Base-by-base conservation (phyloP, 92 coral and sea anemone species). In the Epizoanthus stellaris region DNA sequence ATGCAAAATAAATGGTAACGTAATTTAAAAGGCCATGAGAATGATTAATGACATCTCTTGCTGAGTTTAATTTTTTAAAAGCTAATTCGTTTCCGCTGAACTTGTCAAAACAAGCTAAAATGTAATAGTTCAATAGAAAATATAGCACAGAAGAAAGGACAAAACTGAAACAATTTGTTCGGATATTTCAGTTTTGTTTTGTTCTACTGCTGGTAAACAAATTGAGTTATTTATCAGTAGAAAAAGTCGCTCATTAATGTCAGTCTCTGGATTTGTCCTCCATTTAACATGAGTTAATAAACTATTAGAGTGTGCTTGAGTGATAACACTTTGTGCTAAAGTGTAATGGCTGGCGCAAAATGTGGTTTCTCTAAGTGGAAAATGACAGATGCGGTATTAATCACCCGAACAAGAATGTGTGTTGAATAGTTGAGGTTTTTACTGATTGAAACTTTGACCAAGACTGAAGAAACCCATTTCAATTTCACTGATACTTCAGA, bases 331-430 rank as follows among this genome's bases (percentile, higher is more conserved):
- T 79, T 5, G 12, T 52, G 56, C 56, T 52, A 11, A 52, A 52
- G 56, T 52, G 10, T 52, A 40, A 42, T 57, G 82, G 34, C 53
- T 23, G 54, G 30, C 38, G 20, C 68, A 25, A 59, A 76, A n/a
- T n/a, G n/a, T 17, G 47, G 15, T 42, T 79, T 40, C 49, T 40
- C 45, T 40, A 79, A 79, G 72, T 62, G 71, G 72, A 10, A 62
- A 79, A 79, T 77, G 70, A 45, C 72, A 62, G 57, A 62, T 43
- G 53, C 19, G 20, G 15, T 49, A 4, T 8, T 34, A 63, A 38
- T 6, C 21, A 62, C 83, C 60, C 60, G 25, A 60, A 25, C 56
- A 60, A 77, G 57, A 59, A 77, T n/a, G 36, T 11, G 43, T 79
- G 5, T 62, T 10, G 7, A 45, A 53, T 23, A 15, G 10, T 49